These are phyloP conservation scores for Papilio dardanus DNA, from an alignment of 1,140 invertebrate genomes.

Conservation along the genomic window DNA sequence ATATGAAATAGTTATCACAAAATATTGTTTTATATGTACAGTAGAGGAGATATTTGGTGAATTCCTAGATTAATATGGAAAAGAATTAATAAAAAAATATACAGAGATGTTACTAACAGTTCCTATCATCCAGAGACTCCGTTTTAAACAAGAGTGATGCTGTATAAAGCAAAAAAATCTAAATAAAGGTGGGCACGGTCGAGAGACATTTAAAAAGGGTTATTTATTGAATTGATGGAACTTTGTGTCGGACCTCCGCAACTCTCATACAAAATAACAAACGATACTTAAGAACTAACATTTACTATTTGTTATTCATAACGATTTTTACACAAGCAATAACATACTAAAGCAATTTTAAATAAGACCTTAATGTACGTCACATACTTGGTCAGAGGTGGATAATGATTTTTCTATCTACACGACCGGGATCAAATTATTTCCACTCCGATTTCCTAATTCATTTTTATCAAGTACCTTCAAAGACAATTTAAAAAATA, in stretches of 20 bases:
- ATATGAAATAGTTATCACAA: constrained; percentile 11
- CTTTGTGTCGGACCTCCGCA: neutral
- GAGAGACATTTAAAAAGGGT: neutral
- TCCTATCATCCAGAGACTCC: no score
- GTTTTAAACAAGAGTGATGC: neutral
- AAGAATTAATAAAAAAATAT: neutral
- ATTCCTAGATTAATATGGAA: neutral
- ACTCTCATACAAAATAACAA: constrained; percentile 12
- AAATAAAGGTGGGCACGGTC: constrained; percentile 1
- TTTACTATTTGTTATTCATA: constrained; percentile 7
- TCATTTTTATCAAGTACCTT: neutral
- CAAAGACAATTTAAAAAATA: no score
- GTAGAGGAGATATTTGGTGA: neutral
- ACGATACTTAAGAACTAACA: constrained; percentile 15
- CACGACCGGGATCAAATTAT: neutral
- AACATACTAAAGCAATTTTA: neutral
- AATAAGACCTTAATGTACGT: neutral
- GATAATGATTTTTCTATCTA: constrained; percentile 13
- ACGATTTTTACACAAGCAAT: constrained; percentile 10
- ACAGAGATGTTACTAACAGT: neutral
- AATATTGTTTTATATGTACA: constrained; percentile 9
- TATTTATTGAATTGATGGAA: neutral
- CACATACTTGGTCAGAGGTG: neutral
- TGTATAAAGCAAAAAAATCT: neutral
- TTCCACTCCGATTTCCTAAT: neutral